phyloP scores from a whole-genome alignment of 2,888 invertebrate genomes.

The Synanthedon tipuliformis region DNA sequence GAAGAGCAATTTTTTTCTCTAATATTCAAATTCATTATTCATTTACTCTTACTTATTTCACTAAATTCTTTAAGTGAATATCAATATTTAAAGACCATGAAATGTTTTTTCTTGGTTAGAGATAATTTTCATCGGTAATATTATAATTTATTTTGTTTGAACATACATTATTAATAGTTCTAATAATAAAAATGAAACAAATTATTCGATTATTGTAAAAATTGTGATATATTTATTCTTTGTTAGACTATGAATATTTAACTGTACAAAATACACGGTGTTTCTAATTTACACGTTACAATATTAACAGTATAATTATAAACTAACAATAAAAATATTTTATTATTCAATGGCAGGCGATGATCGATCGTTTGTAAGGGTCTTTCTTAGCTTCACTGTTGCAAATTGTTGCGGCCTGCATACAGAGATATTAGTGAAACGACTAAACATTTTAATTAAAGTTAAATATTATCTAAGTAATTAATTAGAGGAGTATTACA shows the following conservation, averaged over 20 bases:
- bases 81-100: no score
- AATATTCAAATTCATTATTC: no score
- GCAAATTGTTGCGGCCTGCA: constrained; percentile 88
- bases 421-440: constrained; percentile 9
- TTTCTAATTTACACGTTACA: constrained; percentile 64
- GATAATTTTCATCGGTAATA: no score
- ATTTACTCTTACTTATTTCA: no score
- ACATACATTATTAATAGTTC: no score
- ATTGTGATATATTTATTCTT: constrained; percentile 64
- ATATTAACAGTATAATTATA: constrained; percentile 61
- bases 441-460: neutral
- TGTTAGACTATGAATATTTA: constrained; percentile 70
- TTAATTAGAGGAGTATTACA: neutral
- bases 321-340: constrained; percentile 31
- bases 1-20: no score
- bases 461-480: neutral
- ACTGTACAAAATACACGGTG: constrained; percentile 69
- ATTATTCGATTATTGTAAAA: constrained; percentile 52
- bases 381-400: constrained; percentile 88
- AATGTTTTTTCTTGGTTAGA: no score
- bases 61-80: no score
- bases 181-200: constrained; percentile 26
- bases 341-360: constrained; percentile 77
- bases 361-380: constrained; percentile 87
- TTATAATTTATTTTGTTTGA: no score